A percentile compares a stretch with the other conserved stretches of the same genome.
Evolutionary conservation across 1,140 invertebrate genomes (phyloP).

Genomic region (Araneus ventricosus): DNA sequence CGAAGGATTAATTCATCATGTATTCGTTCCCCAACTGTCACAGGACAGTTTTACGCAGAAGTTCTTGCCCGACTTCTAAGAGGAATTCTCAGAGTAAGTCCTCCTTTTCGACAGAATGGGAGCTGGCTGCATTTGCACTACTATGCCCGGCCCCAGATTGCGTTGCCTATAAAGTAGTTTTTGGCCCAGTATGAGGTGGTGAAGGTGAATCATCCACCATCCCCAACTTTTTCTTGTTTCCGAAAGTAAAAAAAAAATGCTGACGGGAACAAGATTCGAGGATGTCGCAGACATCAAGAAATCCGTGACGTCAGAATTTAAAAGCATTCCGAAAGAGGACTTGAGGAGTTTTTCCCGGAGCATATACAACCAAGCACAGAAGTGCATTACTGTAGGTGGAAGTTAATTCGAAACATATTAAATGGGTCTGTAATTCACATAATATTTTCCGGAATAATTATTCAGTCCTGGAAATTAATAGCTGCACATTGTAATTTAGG

Average conservation of each 20-base stretch:
- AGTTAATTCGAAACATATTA: constrained; percentile 36
- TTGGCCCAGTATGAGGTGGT: constrained; percentile 18
- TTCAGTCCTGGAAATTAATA: constrained; percentile 21
- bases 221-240: constrained; percentile 5
- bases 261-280: constrained; percentile 19
- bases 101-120: constrained; percentile 42
- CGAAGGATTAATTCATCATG: constrained; percentile 35
- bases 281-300: constrained; percentile 35
- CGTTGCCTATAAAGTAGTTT: neutral
- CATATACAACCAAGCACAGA: neutral
- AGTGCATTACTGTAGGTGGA: constrained; percentile 1
- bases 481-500: neutral
- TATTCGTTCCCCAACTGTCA: neutral
- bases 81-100: neutral
- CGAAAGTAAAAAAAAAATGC: constrained; percentile 11
- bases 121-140: constrained; percentile 18
- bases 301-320: neutral
- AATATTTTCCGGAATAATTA: neutral
- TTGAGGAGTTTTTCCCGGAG: neutral
- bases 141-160: neutral
- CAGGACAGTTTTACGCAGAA: neutral
- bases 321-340: neutral
- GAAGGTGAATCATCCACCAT: constrained; percentile 26
- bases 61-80: neutral
- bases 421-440: neutral